phyloP scores from a whole-genome alignment of 2,888 invertebrate genomes.

The Macrosiphum euphorbiae region DNA sequence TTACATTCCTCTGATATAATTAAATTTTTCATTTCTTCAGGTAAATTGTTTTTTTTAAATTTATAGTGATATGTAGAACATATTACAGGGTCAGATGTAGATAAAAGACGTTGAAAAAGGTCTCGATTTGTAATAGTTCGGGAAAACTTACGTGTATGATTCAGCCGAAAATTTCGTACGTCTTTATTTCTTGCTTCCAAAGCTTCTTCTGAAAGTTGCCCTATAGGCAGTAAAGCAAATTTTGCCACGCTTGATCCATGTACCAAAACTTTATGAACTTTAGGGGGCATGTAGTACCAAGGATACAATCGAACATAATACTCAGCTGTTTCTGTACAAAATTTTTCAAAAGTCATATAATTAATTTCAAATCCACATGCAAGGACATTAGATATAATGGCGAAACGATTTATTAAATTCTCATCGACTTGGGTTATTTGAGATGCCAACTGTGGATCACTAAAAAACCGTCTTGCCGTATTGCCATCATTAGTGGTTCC shows the following conservation, averaged over 20 bases:
- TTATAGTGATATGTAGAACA: not conserved
- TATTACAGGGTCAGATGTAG: too few relatives aligned
- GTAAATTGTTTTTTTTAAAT: not conserved
- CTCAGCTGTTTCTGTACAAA: too few relatives aligned
- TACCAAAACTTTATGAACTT: constrained; percentile 68
- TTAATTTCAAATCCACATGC: constrained; percentile 62
- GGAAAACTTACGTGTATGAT: constrained; percentile 67
- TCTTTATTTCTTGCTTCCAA: too few relatives aligned
- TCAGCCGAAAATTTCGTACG: constrained; percentile 66
- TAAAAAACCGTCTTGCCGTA: too few relatives aligned
- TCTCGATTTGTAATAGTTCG: constrained; percentile 67
- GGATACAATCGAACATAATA: constrained; percentile 68
- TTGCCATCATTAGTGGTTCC: constrained; percentile 43
- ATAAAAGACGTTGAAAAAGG: too few relatives aligned
- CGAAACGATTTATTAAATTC: constrained; percentile 13
- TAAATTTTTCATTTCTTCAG: not conserved
- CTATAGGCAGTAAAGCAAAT: constrained; percentile 68
- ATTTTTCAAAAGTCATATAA: constrained; percentile 67
- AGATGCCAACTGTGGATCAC: constrained; percentile 11
- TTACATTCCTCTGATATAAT: not conserved
- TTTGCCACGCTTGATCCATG: constrained; percentile 68
- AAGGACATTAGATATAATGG: constrained; percentile 18
- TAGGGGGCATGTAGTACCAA: constrained; percentile 68
- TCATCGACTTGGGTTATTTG: not conserved
- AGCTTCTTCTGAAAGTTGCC: constrained; percentile 68